Evolutionary conservation across 2,888 invertebrate genomes (phyloP).

Genomic region (Rosalia funebris): DNA sequence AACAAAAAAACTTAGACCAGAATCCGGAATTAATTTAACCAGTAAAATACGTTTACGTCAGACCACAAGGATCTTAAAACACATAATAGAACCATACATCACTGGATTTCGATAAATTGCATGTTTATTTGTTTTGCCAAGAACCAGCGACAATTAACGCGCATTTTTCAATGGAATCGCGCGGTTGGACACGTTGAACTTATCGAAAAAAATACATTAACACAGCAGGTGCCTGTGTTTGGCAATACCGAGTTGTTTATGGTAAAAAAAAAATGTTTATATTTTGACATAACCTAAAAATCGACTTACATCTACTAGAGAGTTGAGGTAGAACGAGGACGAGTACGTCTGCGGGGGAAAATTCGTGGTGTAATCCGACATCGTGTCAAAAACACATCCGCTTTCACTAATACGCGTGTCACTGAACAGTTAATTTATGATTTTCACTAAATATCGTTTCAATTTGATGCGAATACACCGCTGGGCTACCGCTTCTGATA

Average conservation of each 20-base stretch:
- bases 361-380: conserved; percentile 45
- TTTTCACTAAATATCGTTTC: too few species aligned
- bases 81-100: neutral
- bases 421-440: conserved; percentile 4
- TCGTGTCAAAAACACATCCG: conserved; percentile 25
- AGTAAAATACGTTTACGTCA: conserved; percentile 4
- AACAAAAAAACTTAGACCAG: conserved; percentile 4
- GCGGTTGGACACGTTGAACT: too few species aligned
- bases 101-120: neutral
- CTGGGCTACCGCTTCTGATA: too few species aligned
- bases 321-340: conserved; percentile 60
- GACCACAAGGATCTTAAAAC: conserved; percentile 4
- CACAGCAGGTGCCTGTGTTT: too few species aligned
- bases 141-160: too few species aligned
- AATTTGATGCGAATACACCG: too few species aligned
- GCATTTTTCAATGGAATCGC: too few species aligned
- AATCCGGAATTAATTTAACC: neutral
- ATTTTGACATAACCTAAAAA: conserved; percentile 37
- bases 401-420: conserved; percentile 5
- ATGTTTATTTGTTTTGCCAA: neutral
- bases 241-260: too few species aligned
- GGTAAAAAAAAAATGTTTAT: neutral
- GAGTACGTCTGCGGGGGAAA: conserved; percentile 63
- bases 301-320: conserved; percentile 54
- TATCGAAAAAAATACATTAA: too few species aligned